Evolutionary conservation across 2,888 invertebrate genomes (phyloP), one percentile per base, ranked within the genome.

Genomic region (Acrobasis repandana): DNA sequence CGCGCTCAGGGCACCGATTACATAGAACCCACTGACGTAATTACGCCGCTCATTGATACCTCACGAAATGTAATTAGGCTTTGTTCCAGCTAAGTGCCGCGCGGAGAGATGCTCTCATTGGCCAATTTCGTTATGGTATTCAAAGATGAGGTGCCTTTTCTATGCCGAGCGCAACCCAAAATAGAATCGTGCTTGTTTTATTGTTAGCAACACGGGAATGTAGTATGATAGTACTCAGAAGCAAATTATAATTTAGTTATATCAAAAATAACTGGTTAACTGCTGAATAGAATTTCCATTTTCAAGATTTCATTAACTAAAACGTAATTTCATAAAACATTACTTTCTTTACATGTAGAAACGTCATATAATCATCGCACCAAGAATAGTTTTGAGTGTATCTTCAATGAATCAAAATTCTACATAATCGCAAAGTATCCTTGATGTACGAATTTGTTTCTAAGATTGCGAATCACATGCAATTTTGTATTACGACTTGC

Each of bases 1-100:
- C 82, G 79, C 81, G 83, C 85, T 81, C 80, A 74, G 75, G 77
- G 80, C 80, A 78, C 77, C 84, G 83, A 90, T 89, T 89, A 88
- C 80, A 84, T 81, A 80, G 77, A 82, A 73, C 81, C 79, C 79
- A 75, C 84, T 82, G 85, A 80, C 82, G 87, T 90, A 88, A 90
- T 90, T 88, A 88, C 86, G 70, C 81, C 82, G 77, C 85, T 88
- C 88, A 89, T 90, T 89, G 87, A 88, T 90, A 88, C 85, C 87
- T 84, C 88, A 86, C 86, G 84, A 88, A 88, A 85, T 85, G 84
- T 88, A 88, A 88, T 89, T 88, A 88, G 86, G 79, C 83, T 86
- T 86, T 86, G 85, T 86, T 87, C 85, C 82, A 84, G 79, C 78
- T 80, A 79, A 85, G 82, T 80, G 75, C 79, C 73, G 75, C 76